Base-by-base conservation (phyloP, 1,140 invertebrate genomes). In the Mya arenaria region DNA sequence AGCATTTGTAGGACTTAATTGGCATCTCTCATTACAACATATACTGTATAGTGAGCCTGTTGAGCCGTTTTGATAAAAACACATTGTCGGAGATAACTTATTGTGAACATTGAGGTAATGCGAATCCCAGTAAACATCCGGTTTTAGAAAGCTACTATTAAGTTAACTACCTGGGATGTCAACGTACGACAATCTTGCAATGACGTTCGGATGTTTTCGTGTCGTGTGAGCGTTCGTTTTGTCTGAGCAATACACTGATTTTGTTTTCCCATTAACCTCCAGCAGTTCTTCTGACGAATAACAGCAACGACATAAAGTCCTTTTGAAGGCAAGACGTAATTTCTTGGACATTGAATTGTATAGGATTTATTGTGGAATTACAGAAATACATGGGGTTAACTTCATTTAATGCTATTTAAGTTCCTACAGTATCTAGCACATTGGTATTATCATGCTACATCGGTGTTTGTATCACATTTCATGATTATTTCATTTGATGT, bases 331-430 rank as follows among this genome's bases (percentile, higher is more conserved):
- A 77, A 93, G 84, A 10, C 94, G 91, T 84, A 94, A 94, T 82
- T 94, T 94, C 80, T 93, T 92, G 19, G 94, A 94, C 92, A 95
- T 94, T n/a, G 94, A 91, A 86, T 94, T 94, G 92, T 94, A 95
- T 94, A 3, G 94, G 94, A 85, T 95, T 95, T 68, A 95, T 93
- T n/a, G 94, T 94, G 75, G 89, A 94, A 89, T 95, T 95, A 74
- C 95, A 94, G 87, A 93, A 95, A 72, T 95, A 93, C 10, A 89
- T 4, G 19, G 2, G 19, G 19, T 1, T 52, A n/a, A 3, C 19
- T 3, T 52, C 25, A 4, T 52, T 17, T 4, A 4, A 52, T 23
- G 25, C 2, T 4, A n/a, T n/a, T n/a, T n/a, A n/a, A 52, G 19
- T 1, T 52, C 8, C 19, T 4, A 3, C 19, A 52, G 8, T 23